phyloP scores from a whole-genome alignment of 2,888 invertebrate genomes.

The Acrocyrtus sp. region DNA sequence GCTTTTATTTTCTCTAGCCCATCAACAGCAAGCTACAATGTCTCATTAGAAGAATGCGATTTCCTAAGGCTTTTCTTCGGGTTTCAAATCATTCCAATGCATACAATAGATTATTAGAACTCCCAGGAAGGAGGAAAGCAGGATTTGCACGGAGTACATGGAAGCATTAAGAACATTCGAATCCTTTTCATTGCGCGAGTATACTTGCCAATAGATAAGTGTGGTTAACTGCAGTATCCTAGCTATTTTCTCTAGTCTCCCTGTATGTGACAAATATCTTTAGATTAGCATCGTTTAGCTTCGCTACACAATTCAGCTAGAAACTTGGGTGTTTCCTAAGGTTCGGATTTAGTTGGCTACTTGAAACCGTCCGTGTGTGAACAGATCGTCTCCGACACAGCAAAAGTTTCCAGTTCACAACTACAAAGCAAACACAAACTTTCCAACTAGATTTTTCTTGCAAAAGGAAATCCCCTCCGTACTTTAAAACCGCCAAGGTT shows the following conservation, averaged over 20 bases:
- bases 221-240: too few species aligned
- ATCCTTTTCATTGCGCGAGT: too few species aligned
- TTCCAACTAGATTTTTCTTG: too few species aligned
- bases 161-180: too few species aligned
- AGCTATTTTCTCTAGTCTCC: slow-evolving; percentile 22
- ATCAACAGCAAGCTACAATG: too few species aligned
- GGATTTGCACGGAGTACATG: slow-evolving; percentile 12
- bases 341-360: slow-evolving; percentile 54
- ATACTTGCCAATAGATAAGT: too few species aligned
- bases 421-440: too few species aligned
- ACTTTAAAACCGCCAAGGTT: slow-evolving; percentile 31
- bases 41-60: slow-evolving; percentile 24
- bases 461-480: too few species aligned
- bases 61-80: slow-evolving; percentile 22
- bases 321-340: slow-evolving; percentile 38
- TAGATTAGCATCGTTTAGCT: too few species aligned
- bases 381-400: slow-evolving; percentile 22
- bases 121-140: slow-evolving; percentile 37
- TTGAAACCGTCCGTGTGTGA: slow-evolving; percentile 54
- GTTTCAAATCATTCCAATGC: too few species aligned
- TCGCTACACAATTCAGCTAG: too few species aligned
- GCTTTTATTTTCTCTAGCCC: too few species aligned
- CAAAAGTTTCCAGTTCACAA: slow-evolving; percentile 10
- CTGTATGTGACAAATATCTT: slow-evolving; percentile 34
- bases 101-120: slow-evolving; percentile 15